phyloP scores from a whole-genome alignment of 2,797 vertebrate species.

The Pseudochaenichthys georgianus region DNA sequence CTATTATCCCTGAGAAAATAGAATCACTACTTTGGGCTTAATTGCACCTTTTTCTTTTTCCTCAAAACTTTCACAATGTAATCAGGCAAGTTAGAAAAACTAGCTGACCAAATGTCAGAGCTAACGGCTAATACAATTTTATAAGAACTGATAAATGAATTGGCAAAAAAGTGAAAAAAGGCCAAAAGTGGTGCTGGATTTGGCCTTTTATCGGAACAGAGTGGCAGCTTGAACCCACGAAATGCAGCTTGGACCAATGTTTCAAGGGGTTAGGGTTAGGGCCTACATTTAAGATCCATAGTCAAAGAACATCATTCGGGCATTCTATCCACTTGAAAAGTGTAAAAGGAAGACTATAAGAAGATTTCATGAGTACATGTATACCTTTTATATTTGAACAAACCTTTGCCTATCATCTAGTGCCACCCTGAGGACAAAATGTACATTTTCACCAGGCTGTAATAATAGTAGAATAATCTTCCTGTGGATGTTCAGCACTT shows the following conservation, averaged over 20 bases:
- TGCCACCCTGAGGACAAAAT: conserved; percentile 23
- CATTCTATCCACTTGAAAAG: not conserved
- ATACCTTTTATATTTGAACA: not conserved
- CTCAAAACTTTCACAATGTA: too few relatives aligned
- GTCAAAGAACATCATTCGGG: not conserved
- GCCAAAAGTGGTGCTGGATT: not conserved
- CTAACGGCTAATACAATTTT: not conserved
- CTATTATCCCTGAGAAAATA: too few relatives aligned
- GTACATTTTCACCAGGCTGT: not conserved
- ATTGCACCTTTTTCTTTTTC: too few relatives aligned
- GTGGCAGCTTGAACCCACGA: too few relatives aligned
- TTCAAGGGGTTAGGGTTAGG: not conserved
- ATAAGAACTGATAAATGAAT: not conserved
- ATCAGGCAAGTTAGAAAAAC: not conserved
- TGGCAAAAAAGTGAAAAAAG: not conserved
- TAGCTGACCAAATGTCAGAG: not conserved
- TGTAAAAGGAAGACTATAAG: not conserved
- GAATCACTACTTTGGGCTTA: too few relatives aligned
- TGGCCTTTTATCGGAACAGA: not conserved
- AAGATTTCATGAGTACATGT: not conserved
- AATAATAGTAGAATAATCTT: not conserved
- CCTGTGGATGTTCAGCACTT: not conserved
- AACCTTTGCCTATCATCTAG: not conserved
- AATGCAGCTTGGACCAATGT: not conserved
- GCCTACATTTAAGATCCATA: not conserved